These are phyloP conservation scores for Stegophylla sp. DNA, from an alignment of 2,888 invertebrate genomes.

Conservation along the genomic window DNA sequence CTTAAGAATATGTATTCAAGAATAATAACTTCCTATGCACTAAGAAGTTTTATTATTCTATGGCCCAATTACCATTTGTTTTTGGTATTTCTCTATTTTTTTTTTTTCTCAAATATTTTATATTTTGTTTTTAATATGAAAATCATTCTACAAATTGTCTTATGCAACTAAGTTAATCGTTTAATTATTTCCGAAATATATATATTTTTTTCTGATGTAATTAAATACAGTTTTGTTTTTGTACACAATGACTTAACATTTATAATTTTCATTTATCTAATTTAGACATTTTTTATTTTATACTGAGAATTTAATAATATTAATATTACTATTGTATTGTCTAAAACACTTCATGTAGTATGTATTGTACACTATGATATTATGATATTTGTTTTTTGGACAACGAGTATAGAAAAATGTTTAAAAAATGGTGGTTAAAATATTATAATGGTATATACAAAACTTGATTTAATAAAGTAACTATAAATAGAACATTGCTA, in stretches of 20 bases:
- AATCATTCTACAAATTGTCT: too few species aligned
- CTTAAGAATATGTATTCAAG: not conserved
- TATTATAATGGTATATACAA: not conserved
- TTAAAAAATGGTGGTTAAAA: not conserved
- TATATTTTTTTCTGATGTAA: not conserved
- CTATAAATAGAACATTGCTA: not conserved
- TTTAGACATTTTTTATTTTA: constrained; percentile 23
- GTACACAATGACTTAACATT: not conserved
- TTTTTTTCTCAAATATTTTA: not conserved
- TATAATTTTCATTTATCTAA: constrained; percentile 9
- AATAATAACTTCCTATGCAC: not conserved
- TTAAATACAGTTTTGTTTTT: constrained; percentile 5
- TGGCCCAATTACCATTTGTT: not conserved
- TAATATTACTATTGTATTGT: constrained; percentile 19
- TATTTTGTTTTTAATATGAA: too few species aligned
- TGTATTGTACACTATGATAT: not conserved
- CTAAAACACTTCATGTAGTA: constrained; percentile 5
- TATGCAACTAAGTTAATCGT: too few species aligned
- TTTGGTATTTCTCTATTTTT: not conserved
- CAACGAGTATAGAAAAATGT: not conserved
- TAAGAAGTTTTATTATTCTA: not conserved
- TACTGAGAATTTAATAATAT: not conserved
- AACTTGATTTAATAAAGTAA: constrained; percentile 28
- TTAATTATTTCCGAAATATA: too few species aligned
- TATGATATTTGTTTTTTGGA: not conserved